These are phyloP conservation scores for Neuroterus valhalla DNA, from an alignment of 1,140 invertebrate genomes.

Conservation along the genomic window DNA sequence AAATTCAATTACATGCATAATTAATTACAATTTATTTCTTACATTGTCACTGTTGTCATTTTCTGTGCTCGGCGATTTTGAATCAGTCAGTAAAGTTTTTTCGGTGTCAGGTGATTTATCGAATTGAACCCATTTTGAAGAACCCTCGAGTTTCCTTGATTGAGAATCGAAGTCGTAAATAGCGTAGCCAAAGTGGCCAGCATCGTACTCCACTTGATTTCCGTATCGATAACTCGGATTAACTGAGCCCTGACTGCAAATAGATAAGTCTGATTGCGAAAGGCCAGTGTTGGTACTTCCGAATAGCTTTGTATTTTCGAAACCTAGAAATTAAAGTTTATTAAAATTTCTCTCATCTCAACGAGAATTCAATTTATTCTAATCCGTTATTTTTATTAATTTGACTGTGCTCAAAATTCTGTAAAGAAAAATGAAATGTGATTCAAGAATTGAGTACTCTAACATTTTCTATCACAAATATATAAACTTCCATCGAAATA, in stretches of 20 bases:
- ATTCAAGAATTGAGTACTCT: no score
- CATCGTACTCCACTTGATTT: slow-evolving; percentile 85
- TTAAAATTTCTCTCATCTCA: background rate
- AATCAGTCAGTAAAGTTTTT: slow-evolving; percentile 64
- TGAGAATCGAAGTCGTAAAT: slow-evolving; percentile 76
- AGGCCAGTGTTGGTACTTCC: slow-evolving; percentile 81
- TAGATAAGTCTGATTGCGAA: slow-evolving; percentile 84
- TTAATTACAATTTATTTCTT: slow-evolving; percentile 41
- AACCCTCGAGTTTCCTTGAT: slow-evolving; percentile 74
- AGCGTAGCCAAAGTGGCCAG: slow-evolving; percentile 82
- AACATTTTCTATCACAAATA: no score
- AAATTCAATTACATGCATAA: no score
- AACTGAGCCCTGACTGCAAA: slow-evolving; percentile 80
- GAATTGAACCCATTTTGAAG: slow-evolving; percentile 72
- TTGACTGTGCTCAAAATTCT: no score
- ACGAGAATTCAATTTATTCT: no score
- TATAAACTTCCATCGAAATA: no score
- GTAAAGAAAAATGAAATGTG: no score
- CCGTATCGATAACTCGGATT: slow-evolving; percentile 85
- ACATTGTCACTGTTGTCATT: slow-evolving; percentile 68
- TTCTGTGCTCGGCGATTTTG: slow-evolving; percentile 64
- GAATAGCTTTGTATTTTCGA: slow-evolving; percentile 67
- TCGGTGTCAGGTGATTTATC: slow-evolving; percentile 72
- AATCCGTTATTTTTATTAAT: no score
- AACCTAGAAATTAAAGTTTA: slow-evolving; percentile 55